These are phyloP conservation scores for Seriola quinqueradiata DNA, from an alignment of 2,113 vertebrate genomes.

Conservation along the genomic window DNA sequence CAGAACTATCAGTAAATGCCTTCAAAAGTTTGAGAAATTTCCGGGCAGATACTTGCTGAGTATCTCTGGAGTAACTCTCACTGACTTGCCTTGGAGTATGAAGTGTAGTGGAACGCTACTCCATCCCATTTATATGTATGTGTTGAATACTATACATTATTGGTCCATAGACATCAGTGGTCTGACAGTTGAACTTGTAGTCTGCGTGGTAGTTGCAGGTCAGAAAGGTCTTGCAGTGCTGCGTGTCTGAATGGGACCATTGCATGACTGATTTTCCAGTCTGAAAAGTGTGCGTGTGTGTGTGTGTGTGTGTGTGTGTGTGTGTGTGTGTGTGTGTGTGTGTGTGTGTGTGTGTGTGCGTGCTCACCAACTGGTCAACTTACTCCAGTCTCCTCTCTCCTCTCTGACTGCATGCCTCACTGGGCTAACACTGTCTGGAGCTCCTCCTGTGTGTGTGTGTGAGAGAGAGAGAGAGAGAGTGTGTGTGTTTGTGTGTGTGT, in stretches of 20 bases:
- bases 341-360: constrained; percentile 32
- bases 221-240: constrained; percentile 43
- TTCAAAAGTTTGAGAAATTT: not conserved
- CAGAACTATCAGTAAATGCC: not conserved
- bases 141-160: constrained; percentile 13
- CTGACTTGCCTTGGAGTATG: not conserved
- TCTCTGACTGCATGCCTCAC: constrained; percentile 71
- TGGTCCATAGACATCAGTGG: not conserved
- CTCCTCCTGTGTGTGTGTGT: constrained; percentile 59
- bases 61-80: constrained; percentile 15
- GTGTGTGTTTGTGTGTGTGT: constrained; percentile 29
- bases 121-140: not conserved
- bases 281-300: constrained; percentile 37
- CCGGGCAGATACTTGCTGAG: too few species aligned
- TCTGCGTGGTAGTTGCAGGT: constrained; percentile 41
- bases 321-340: constrained; percentile 20
- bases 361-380: constrained; percentile 59
- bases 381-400: constrained; percentile 60
- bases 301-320: constrained; percentile 32
- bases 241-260: constrained; percentile 53
- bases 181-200: constrained; percentile 44
- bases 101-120: constrained; percentile 4
- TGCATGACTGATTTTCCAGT: constrained; percentile 73
- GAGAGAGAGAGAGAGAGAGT: constrained; percentile 51
- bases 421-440: constrained; percentile 77